These are phyloP conservation scores for Atractosteus spatula DNA, from an alignment of 2,113 vertebrate genomes.

Conservation along the genomic window DNA sequence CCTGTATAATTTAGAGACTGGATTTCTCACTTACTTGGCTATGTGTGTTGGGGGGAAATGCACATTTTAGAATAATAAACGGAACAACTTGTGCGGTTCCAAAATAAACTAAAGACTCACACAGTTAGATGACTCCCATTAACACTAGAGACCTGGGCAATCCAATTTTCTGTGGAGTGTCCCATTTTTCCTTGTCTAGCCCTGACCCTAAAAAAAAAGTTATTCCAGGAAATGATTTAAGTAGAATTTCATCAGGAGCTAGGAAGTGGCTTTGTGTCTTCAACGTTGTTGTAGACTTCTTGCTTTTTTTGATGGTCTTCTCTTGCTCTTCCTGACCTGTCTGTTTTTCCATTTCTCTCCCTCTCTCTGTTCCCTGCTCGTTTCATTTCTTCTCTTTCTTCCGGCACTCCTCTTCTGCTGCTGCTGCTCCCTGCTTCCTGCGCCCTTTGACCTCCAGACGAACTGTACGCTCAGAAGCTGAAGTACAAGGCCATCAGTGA, in stretches of 20 bases:
- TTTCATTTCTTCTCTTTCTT: conserved; percentile 31
- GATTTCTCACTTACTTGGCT: too few relatives aligned
- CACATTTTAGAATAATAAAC: too few relatives aligned
- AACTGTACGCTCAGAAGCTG: conserved; percentile 87
- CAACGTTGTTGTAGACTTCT: conserved; percentile 12
- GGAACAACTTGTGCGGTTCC: too few relatives aligned
- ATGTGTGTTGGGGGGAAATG: too few relatives aligned
- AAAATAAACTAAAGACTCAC: too few relatives aligned
- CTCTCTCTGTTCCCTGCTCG: conserved; percentile 29
- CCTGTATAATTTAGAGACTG: too few relatives aligned
- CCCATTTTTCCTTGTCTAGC: not conserved
- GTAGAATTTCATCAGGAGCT: not conserved
- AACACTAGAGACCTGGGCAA: too few relatives aligned
- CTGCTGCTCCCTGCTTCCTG: conserved; percentile 46
- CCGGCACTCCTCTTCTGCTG: conserved; percentile 37
- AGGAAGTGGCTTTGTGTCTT: not conserved
- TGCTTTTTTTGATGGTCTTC: conserved; percentile 30
- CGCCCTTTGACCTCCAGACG: conserved; percentile 64
- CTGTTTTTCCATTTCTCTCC: conserved; percentile 23
- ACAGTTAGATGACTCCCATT: too few relatives aligned
- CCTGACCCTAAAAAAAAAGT: conserved; percentile 9
- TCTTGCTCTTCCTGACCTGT: conserved; percentile 15
- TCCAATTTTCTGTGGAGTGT: conserved; percentile 11
- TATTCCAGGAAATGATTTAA: not conserved
- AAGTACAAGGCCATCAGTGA: conserved; percentile 87